Evolutionary conservation across 2,113 vertebrate genomes (phyloP).

Genomic region (Epinephelus moara): DNA sequence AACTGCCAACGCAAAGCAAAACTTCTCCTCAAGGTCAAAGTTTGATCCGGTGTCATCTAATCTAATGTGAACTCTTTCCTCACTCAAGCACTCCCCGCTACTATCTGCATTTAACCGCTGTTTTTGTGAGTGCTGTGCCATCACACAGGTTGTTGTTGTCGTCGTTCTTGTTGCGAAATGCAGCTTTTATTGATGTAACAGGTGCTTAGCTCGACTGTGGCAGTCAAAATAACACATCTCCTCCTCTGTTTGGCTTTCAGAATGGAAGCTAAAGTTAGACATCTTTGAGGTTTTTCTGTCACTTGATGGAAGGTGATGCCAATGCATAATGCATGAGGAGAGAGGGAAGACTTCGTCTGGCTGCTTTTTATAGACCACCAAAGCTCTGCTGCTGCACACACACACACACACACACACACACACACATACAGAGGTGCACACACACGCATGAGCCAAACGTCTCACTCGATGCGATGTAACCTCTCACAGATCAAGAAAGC

Average conservation of each 20-base stretch:
- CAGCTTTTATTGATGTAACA: constrained; percentile 86
- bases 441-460: constrained; percentile 62
- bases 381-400: constrained; percentile 51
- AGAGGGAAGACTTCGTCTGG: constrained; percentile 95
- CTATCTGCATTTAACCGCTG: constrained; percentile 64
- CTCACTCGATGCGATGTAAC: constrained; percentile 80
- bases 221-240: constrained; percentile 77
- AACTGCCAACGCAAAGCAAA: constrained; percentile 13
- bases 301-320: constrained; percentile 91
- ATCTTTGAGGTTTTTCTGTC: constrained; percentile 93
- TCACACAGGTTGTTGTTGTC: constrained; percentile 78
- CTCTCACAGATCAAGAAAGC: constrained; percentile 85
- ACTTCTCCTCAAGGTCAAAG: constrained; percentile 57
- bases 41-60: constrained; percentile 44
- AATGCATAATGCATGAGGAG: constrained; percentile 99
- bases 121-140: constrained; percentile 50
- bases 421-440: constrained; percentile 2
- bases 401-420: constrained; percentile 11
- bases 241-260: constrained; percentile 79
- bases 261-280: constrained; percentile 90
- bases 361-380: constrained; percentile 94
- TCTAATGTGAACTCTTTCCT: constrained; percentile 31
- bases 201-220: constrained; percentile 82
- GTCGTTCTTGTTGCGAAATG: constrained; percentile 59
- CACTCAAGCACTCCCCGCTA: not conserved